Percentiles rank a stretch among this genome's conserved stretches.
These are phyloP conservation scores for Phortica magna DNA, from an alignment of 2,888 invertebrate genomes.

Conservation along the genomic window DNA sequence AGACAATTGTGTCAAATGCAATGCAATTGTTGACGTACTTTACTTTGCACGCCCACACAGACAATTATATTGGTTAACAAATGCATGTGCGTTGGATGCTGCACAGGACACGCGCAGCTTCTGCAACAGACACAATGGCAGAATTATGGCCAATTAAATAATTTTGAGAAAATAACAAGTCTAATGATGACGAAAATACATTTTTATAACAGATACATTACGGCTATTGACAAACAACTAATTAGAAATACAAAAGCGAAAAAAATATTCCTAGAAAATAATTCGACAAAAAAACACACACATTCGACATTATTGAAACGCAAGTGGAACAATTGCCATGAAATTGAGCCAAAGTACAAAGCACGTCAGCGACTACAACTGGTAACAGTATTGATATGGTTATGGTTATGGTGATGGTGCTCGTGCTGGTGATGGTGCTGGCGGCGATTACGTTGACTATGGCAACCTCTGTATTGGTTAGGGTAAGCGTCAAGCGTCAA, in stretches of 20 bases:
- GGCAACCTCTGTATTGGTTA: slow-evolving; percentile 21
- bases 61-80: too few relatives aligned
- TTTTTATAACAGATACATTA: too few relatives aligned
- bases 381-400: not conserved
- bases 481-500: not conserved
- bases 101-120: too few relatives aligned
- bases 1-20: too few relatives aligned
- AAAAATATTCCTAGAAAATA: not conserved
- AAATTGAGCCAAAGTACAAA: slow-evolving; percentile 69
- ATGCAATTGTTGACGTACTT: too few relatives aligned
- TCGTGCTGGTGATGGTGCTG: slow-evolving; percentile 33
- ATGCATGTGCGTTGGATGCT: too few relatives aligned
- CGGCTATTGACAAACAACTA: not conserved
- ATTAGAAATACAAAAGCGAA: slow-evolving; percentile 10
- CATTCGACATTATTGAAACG: slow-evolving; percentile 31
- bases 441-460: slow-evolving; percentile 33
- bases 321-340: slow-evolving; percentile 61
- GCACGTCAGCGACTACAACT: slow-evolving; percentile 40
- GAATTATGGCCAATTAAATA: too few relatives aligned
- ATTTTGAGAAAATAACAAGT: too few relatives aligned
- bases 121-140: too few relatives aligned
- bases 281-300: not conserved
- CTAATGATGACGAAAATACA: too few relatives aligned
- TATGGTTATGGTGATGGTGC: not conserved
- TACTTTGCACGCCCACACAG: too few relatives aligned